Evolutionary conservation across 2,113 vertebrate genomes (phyloP), one percentile per base, ranked within the genome.

Genomic region (Octodon degus): DNA sequence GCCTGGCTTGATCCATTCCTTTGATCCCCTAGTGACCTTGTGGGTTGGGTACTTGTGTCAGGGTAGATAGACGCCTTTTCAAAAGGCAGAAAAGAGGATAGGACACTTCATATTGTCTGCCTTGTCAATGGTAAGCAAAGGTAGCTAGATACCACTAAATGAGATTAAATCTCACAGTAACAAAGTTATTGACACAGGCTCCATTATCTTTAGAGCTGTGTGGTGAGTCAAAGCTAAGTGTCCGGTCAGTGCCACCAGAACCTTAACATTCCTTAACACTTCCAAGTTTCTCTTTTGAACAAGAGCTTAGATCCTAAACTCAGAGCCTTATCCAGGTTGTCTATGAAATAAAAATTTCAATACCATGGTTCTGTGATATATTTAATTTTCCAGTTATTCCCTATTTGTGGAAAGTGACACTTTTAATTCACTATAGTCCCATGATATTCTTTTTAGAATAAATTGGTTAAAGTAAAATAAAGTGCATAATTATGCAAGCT

Each of bases 391-490:
- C 5, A 50, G 3, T 83, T 88, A 90, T 88, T 58, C 90, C 50
- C 68, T 95, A 76, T 79, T 90, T 47, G 34, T 62, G 50, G 81
- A 62, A 92, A 92, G 76, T 86, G 62, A 74, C 43, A 25, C 8
- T 80, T 95, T 53, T 55, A 87, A 86, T 53, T 86, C 84, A 40
- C 53, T 85, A 63, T 53, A 47, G 10, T 88, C 47, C 37, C 32
- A 50, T 20, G 20, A 32, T 17, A 67, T 90, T 70, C 40, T 82
- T 94, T 82, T 85, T 67, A 92, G 47, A 92, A 89, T 80, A 84
- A 79, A 93, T 85, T 93, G 68, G 58, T 90, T 92, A 89, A 96
- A 83, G 34, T 93, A 90, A 93, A 92, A 85, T 43, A 89, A 67
- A 67, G 34, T 32, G 83, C 76, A 74, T 40, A 87, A 68, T 40